Evolutionary conservation across 2,888 invertebrate species (phyloP).

Genomic region (Rhingia campestris): DNA sequence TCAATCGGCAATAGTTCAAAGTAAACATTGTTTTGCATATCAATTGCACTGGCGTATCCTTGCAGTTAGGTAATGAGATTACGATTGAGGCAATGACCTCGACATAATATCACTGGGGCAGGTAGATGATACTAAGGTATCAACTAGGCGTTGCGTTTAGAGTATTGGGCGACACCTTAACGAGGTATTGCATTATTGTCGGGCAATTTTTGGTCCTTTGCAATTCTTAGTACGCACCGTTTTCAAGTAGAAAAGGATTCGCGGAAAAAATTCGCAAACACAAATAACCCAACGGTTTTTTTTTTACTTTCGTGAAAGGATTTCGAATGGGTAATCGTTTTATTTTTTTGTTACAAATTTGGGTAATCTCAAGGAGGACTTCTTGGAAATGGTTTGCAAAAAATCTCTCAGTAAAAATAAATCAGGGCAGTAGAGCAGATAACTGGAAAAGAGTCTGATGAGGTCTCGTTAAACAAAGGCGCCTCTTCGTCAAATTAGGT

Average conservation of each 20-base stretch:
- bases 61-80: constrained; percentile 63
- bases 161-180: constrained; percentile 7
- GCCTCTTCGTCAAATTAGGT: too few species aligned
- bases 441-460: too few species aligned
- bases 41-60: constrained; percentile 40
- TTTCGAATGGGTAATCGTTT: constrained; percentile 31
- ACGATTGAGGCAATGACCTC: constrained; percentile 61
- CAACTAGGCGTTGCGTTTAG: background rate
- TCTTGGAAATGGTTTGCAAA: too few species aligned
- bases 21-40: constrained; percentile 60
- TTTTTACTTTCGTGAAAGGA: constrained; percentile 17
- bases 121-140: constrained; percentile 24
- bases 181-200: constrained; percentile 7
- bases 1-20: constrained; percentile 49
- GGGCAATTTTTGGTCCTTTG: background rate
- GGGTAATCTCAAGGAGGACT: constrained; percentile 4
- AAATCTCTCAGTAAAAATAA: too few species aligned
- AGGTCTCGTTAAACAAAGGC: too few species aligned
- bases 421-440: too few species aligned
- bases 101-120: constrained; percentile 18
- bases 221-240: background rate
- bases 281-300: constrained; percentile 37
- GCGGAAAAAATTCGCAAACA: constrained; percentile 39
- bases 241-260: constrained; percentile 8
- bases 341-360: constrained; percentile 40